Percentiles rank a stretch among this genome's conserved stretches.
Conservation (phyloP, 2,888 invertebrate species). For the Pterostichus niger region DNA sequence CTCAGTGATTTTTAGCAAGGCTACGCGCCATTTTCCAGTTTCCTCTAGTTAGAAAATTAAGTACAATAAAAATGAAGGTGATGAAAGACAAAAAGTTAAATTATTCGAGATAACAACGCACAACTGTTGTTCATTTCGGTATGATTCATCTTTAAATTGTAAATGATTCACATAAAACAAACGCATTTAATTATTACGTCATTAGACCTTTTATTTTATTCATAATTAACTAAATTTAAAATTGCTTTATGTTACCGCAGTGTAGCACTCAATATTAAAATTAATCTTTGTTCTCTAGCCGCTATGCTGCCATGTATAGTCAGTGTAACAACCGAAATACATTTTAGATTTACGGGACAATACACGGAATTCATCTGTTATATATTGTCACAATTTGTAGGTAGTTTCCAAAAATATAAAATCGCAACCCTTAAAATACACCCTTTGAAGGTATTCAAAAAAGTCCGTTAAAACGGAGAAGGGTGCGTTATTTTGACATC, state of each 20-base stretch:
- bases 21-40: neutral
- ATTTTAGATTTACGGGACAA: neutral
- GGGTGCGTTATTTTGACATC: constrained; percentile 61
- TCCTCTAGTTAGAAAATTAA: constrained; percentile 43
- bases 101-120: constrained; percentile 45
- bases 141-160: constrained; percentile 42
- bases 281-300: constrained; percentile 12
- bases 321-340: too few relatives aligned
- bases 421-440: constrained; percentile 26
- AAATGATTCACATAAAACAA: constrained; percentile 44
- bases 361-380: neutral
- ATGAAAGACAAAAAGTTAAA: constrained; percentile 43
- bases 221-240: constrained; percentile 51
- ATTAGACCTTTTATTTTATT: constrained; percentile 44
- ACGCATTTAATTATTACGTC: constrained; percentile 46
- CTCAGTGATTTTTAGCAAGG: neutral
- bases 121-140: constrained; percentile 40
- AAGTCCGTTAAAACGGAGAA: constrained; percentile 63
- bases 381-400: neutral
- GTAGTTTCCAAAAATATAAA: constrained; percentile 31
- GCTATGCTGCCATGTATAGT: neutral
- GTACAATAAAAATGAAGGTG: constrained; percentile 35
- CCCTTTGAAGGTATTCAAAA: constrained; percentile 34
- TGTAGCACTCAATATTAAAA: neutral
- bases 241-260: constrained; percentile 7